phyloP scores from a whole-genome alignment of 2,113 vertebrate genomes.

The Perca fluviatilis region DNA sequence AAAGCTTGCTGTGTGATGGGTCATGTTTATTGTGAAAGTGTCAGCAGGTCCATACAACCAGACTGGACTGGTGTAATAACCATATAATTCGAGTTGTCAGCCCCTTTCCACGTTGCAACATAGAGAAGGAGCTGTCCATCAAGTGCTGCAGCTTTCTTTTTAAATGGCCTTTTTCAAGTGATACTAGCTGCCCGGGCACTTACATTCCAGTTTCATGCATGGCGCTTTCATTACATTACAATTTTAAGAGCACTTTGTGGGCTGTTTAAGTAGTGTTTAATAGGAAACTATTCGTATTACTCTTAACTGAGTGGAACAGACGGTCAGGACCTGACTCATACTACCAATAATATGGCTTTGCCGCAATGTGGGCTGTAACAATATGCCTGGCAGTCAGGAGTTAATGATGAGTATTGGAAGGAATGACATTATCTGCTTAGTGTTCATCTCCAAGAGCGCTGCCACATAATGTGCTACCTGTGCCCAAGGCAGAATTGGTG shows the following conservation, averaged over 20 bases:
- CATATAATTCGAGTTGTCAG: slow-evolving; percentile 81
- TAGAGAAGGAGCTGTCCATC: slow-evolving; percentile 67
- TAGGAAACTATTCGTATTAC: slow-evolving; percentile 62
- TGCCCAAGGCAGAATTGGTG: slow-evolving; percentile 91
- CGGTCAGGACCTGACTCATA: slow-evolving; percentile 58
- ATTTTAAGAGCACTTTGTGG: slow-evolving; percentile 72
- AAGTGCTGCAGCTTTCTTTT: slow-evolving; percentile 45
- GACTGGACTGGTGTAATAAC: slow-evolving; percentile 58
- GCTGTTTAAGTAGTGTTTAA: slow-evolving; percentile 72
- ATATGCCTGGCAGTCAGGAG: slow-evolving; percentile 71
- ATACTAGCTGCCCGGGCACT: slow-evolving; percentile 44
- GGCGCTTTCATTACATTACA: slow-evolving; percentile 70
- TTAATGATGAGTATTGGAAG: slow-evolving; percentile 86
- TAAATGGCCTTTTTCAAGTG: slow-evolving; percentile 59
- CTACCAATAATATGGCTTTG: slow-evolving; percentile 53
- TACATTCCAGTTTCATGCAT: slow-evolving; percentile 70
- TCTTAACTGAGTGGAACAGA: slow-evolving; percentile 72
- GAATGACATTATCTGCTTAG: slow-evolving; percentile 85
- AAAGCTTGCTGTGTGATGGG: slow-evolving; percentile 64
- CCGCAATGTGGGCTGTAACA: slow-evolving; percentile 55
- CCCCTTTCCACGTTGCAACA: slow-evolving; percentile 59
- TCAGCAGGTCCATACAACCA: slow-evolving; percentile 60
- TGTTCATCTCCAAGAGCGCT: slow-evolving; percentile 83
- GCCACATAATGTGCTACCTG: slow-evolving; percentile 83
- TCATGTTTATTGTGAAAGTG: slow-evolving; percentile 72